Conservation (phyloP, 1,140 invertebrate genomes). For the Physella acuta region DNA sequence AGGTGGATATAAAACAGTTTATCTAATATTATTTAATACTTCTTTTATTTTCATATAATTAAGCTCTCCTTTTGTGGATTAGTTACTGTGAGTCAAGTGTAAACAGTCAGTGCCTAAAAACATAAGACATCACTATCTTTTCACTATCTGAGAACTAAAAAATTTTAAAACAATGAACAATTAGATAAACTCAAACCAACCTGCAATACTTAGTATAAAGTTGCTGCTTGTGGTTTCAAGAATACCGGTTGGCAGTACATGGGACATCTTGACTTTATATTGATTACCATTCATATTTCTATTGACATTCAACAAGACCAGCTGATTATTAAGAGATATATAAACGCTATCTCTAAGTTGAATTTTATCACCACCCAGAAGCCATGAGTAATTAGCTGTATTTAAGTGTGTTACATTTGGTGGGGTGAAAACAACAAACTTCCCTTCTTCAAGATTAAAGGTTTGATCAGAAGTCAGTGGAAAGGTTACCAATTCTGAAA, state of each 20-base stretch:
- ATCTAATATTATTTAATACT: too few relatives aligned
- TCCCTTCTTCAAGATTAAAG: background rate
- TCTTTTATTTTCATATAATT: too few relatives aligned
- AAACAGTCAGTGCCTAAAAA: too few relatives aligned
- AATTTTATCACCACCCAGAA: background rate
- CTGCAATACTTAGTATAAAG: conserved; percentile 1
- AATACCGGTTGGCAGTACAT: background rate
- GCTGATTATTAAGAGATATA: background rate
- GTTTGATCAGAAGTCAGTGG: background rate
- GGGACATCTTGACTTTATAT: conserved; percentile 2
- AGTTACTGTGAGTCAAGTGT: too few relatives aligned
- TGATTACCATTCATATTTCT: background rate
- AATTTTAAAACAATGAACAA: too few relatives aligned
- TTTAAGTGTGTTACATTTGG: conserved; percentile 7
- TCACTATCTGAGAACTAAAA: too few relatives aligned
- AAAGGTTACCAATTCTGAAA: background rate
- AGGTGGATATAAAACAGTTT: too few relatives aligned
- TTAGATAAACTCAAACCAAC: too few relatives aligned
- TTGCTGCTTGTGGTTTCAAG: background rate
- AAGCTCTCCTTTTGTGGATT: too few relatives aligned
- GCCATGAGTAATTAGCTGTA: background rate
- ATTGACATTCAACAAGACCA: conserved; percentile 5
- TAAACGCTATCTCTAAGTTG: background rate
- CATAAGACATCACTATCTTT: too few relatives aligned
- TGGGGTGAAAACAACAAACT: background rate